These are phyloP conservation scores for Cepphus grylle DNA, from an alignment of 2,113 vertebrate genomes.

Conservation along the genomic window DNA sequence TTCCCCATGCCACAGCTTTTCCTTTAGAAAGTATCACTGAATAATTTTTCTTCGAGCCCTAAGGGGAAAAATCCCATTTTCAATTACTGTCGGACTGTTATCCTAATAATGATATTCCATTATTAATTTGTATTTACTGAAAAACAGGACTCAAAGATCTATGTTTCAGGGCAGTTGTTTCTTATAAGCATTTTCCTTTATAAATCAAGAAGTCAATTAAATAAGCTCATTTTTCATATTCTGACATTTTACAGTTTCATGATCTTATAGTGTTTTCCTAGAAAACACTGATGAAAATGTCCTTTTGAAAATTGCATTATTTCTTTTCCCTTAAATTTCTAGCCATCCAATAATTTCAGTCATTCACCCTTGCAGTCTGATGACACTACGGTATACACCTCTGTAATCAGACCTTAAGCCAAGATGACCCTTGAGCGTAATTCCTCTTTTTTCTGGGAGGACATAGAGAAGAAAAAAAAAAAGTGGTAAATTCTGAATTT, in stretches of 20 bases:
- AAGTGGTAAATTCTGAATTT: background rate
- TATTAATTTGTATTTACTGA: constrained; percentile 1
- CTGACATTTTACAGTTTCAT: background rate
- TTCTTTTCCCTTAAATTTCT: background rate
- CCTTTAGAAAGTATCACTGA: background rate
- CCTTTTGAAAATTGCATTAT: background rate
- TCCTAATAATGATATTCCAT: background rate
- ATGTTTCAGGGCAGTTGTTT: background rate
- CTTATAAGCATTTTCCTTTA: background rate
- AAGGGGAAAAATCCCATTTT: background rate
- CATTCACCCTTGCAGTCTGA: background rate
- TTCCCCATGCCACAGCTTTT: background rate
- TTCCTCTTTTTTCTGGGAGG: background rate
- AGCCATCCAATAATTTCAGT: background rate
- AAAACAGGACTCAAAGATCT: background rate
- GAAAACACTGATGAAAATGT: background rate
- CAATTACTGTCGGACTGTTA: background rate
- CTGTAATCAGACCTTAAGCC: background rate
- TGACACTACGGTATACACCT: background rate
- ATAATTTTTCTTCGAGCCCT: background rate
- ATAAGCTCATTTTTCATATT: background rate
- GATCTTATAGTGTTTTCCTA: background rate
- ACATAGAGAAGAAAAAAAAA: background rate
- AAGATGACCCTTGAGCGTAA: background rate
- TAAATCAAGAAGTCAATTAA: background rate